phyloP scores from a whole-genome alignment of 2,888 invertebrate species.

The Xanthorhoe spadicearia region DNA sequence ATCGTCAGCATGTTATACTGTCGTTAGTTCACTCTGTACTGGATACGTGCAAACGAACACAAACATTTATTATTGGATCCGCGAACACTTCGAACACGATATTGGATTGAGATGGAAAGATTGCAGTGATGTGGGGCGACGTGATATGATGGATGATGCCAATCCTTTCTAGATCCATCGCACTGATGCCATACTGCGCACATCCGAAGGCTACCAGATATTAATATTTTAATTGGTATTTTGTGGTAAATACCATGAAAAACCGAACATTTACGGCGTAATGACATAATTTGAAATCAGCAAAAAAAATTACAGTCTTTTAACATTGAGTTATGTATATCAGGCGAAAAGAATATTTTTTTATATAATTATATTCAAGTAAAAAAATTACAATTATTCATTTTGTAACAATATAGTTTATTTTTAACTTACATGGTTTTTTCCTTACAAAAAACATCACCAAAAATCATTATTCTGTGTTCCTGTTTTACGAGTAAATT shows the following conservation, averaged over 20 bases:
- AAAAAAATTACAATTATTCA: neutral
- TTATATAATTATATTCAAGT: no score
- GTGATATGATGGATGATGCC: constrained; percentile 58
- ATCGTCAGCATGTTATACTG: neutral
- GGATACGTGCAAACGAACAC: constrained; percentile 30
- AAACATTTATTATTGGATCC: constrained; percentile 46
- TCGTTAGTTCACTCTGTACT: constrained; percentile 5
- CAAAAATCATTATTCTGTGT: neutral
- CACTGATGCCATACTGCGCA: constrained; percentile 33
- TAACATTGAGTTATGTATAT: no score
- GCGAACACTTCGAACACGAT: constrained; percentile 53
- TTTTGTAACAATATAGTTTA: neutral
- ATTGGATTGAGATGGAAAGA: constrained; percentile 63
- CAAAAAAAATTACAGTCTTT: neutral
- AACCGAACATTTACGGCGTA: neutral
- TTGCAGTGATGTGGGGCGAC: constrained; percentile 59
- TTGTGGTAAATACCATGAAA: neutral
- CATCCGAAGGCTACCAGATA: constrained; percentile 14
- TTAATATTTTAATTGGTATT: constrained; percentile 21
- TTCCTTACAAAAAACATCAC: neutral
- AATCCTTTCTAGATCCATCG: constrained; percentile 55
- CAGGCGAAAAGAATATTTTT: no score
- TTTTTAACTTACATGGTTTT: neutral
- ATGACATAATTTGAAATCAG: neutral
- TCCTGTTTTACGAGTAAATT: neutral